phyloP scores from a whole-genome alignment of 2,888 invertebrate genomes.

The Scaptomyza reducta region DNA sequence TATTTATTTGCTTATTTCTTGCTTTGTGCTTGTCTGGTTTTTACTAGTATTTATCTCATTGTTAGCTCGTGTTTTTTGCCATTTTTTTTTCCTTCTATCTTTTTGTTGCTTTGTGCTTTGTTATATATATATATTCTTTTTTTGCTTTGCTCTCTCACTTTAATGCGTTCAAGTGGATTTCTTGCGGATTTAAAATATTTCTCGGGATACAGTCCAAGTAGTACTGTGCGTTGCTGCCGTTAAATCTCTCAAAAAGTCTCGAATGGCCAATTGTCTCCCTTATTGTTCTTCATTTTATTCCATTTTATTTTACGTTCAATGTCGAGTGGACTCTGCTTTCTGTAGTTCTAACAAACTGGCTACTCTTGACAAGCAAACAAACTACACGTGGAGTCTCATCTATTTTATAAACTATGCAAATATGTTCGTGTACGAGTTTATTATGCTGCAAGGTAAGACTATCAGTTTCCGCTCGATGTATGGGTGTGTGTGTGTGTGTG shows the following conservation, averaged over 20 bases:
- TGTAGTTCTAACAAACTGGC: background rate
- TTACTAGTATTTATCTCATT: conserved; percentile 35
- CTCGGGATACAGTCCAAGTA: background rate
- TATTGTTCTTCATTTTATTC: background rate
- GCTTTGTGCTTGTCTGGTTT: conserved; percentile 32
- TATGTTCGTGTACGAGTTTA: conserved; percentile 21
- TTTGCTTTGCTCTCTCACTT: conserved; percentile 1
- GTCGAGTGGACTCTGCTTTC: background rate
- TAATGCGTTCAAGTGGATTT: conserved; percentile 50
- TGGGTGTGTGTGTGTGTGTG: background rate
- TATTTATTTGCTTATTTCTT: conserved; percentile 26
- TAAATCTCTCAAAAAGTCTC: conserved; percentile 1
- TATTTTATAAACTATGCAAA: conserved; percentile 55
- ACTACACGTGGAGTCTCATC: conserved; percentile 35
- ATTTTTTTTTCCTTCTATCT: background rate
- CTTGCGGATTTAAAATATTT: conserved; percentile 11
- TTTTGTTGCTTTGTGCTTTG: conserved; percentile 5
- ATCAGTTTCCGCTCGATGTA: conserved; percentile 6
- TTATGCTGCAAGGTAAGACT: conserved; percentile 1
- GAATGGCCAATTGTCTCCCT: background rate
- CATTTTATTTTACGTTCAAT: background rate
- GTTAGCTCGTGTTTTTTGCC: conserved; percentile 10
- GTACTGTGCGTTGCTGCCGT: background rate
- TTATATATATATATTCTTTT: background rate
- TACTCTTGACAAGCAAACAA: background rate